phyloP scores from a whole-genome alignment of 2,888 invertebrate species.

The Acleris sparsana region DNA sequence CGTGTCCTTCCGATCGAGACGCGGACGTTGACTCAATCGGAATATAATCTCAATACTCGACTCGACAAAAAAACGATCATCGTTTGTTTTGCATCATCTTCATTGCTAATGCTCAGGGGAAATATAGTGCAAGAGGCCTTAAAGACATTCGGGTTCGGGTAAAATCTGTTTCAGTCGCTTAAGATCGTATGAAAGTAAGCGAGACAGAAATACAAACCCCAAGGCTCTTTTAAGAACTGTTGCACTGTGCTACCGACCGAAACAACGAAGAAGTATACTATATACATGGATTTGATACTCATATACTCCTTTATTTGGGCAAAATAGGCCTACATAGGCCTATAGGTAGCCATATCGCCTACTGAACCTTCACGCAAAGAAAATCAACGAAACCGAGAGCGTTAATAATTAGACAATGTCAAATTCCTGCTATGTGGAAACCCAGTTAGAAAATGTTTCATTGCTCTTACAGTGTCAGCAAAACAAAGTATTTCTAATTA shows the following conservation, averaged over 20 bases:
- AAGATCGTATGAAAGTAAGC: no score
- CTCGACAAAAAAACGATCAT: constrained; percentile 15
- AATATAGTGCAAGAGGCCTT: no score
- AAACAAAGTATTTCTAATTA: constrained; percentile 12
- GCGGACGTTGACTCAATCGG: constrained; percentile 10
- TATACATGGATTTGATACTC: no score
- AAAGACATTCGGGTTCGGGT: no score
- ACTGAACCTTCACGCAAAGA: constrained; percentile 6
- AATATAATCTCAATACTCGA: constrained; percentile 15
- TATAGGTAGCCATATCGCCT: constrained; percentile 3
- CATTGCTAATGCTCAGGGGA: not conserved
- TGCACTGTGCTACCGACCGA: no score
- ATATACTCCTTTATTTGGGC: no score
- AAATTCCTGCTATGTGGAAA: constrained; percentile 34
- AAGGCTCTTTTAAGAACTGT: no score
- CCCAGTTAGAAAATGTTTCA: constrained; percentile 28
- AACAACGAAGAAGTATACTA: no score
- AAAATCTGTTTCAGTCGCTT: no score
- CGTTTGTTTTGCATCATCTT: constrained; percentile 9
- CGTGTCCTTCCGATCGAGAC: constrained; percentile 38
- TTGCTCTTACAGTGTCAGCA: constrained; percentile 17
- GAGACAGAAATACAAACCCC: no score
- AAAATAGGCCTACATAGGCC: constrained; percentile 11
- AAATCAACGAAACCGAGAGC: constrained; percentile 25
- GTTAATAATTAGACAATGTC: constrained; percentile 26